phyloP scores from a whole-genome alignment of 2,113 vertebrate genomes.

The Lepidothrix coronata region DNA sequence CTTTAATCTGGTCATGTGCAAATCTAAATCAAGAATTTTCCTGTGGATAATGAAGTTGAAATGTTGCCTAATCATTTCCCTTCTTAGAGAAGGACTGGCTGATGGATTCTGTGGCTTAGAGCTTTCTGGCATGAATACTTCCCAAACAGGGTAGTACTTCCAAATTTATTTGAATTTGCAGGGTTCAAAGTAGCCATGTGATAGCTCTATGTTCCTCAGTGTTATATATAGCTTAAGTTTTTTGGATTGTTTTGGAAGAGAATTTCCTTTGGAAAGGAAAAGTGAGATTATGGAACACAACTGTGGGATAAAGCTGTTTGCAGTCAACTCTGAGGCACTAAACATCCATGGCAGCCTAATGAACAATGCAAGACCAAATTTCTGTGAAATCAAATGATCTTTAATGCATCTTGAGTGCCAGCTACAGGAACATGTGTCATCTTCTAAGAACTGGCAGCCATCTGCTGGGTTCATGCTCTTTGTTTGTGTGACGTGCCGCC shows the following conservation, averaged over 20 bases:
- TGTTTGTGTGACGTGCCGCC: neutral
- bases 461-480: neutral
- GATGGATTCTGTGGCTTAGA: neutral
- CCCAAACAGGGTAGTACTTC: neutral
- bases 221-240: neutral
- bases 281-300: neutral
- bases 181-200: neutral
- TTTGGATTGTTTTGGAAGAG: neutral
- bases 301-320: neutral
- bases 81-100: neutral
- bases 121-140: neutral
- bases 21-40: neutral
- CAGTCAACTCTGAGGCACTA: neutral
- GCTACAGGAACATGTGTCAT: neutral
- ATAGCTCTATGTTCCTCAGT: neutral
- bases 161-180: neutral
- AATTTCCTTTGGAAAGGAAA: neutral
- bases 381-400: neutral
- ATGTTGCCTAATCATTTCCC: neutral
- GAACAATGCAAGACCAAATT: neutral
- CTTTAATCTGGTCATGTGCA: neutral
- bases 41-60: neutral
- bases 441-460: neutral
- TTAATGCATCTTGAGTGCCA: neutral
- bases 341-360: neutral